Percentiles rank a stretch among this genome's conserved stretches.
Evolutionary conservation across 1,140 invertebrate genomes (phyloP).

Genomic region (Agrypnia vestita): DNA sequence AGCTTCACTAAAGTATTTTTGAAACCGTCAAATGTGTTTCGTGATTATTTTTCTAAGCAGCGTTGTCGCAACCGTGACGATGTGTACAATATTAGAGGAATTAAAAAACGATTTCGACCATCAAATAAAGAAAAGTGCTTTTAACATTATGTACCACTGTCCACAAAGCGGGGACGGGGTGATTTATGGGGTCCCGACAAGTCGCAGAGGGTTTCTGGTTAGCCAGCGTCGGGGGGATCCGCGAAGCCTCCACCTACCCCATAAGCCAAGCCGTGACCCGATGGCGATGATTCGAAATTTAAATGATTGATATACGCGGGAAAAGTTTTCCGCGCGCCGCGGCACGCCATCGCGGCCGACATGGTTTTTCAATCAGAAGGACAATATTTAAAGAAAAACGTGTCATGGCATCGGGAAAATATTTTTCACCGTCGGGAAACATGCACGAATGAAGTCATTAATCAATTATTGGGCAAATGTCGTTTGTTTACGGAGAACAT

Average conservation of each 20-base stretch:
- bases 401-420: conserved; percentile 9
- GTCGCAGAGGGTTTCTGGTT: conserved; percentile 29
- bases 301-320: conserved; percentile 42
- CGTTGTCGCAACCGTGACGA: no score
- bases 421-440: not conserved
- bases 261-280: conserved; percentile 42
- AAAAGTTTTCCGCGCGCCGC: conserved; percentile 19
- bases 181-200: conserved; percentile 43
- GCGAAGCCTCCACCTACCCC: not conserved
- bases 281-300: conserved; percentile 46
- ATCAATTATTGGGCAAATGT: conserved; percentile 23
- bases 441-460: conserved; percentile 5
- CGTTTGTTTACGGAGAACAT: conserved; percentile 21
- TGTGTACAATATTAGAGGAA: no score
- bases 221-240: not conserved
- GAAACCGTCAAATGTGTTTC: no score
- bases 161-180: conserved; percentile 15
- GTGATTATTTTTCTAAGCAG: no score
- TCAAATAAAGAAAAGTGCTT: conserved; percentile 26
- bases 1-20: no score
- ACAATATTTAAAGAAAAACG: conserved; percentile 44
- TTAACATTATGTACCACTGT: conserved; percentile 29
- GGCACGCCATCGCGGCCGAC: conserved; percentile 26
- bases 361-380: conserved; percentile 41
- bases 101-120: conserved; percentile 2